These are phyloP conservation scores for Pollenia labialis DNA, from an alignment of 2,888 invertebrate genomes.

Conservation along the genomic window DNA sequence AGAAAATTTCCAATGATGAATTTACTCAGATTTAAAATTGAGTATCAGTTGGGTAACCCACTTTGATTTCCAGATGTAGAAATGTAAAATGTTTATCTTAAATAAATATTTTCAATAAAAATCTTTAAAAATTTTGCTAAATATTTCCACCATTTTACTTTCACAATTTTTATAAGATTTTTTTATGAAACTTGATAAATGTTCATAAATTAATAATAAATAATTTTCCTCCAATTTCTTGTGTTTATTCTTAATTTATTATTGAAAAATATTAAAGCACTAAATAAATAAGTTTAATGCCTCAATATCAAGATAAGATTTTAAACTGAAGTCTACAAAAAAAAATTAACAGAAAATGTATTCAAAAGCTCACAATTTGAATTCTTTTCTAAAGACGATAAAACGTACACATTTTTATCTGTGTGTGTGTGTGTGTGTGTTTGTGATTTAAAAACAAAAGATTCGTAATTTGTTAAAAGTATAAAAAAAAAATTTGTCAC, in stretches of 20 bases:
- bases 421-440: slow-evolving; percentile 3
- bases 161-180: background rate
- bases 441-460: slow-evolving; percentile 60
- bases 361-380: slow-evolving; percentile 56
- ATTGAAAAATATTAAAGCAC: slow-evolving; percentile 58
- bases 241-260: slow-evolving; percentile 53
- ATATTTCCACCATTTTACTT: background rate
- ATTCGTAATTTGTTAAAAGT: slow-evolving; percentile 69
- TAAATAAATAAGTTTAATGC: slow-evolving; percentile 52
- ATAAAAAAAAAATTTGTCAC: slow-evolving; percentile 64
- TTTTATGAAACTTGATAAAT: slow-evolving; percentile 50
- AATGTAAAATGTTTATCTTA: no score
- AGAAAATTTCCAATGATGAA: no score
- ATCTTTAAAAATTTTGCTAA: slow-evolving; percentile 9
- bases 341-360: slow-evolving; percentile 8
- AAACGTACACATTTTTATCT: background rate
- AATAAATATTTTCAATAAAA: no score
- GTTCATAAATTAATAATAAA: slow-evolving; percentile 57
- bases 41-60: no score
- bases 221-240: slow-evolving; percentile 55
- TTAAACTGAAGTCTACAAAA: slow-evolving; percentile 4
- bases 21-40: no score
- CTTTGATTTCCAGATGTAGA: no score
- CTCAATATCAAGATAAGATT: slow-evolving; percentile 67
- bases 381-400: slow-evolving; percentile 38